These are phyloP conservation scores for Fragum whitleyi DNA, from an alignment of 2,888 invertebrate genomes.

Conservation along the genomic window DNA sequence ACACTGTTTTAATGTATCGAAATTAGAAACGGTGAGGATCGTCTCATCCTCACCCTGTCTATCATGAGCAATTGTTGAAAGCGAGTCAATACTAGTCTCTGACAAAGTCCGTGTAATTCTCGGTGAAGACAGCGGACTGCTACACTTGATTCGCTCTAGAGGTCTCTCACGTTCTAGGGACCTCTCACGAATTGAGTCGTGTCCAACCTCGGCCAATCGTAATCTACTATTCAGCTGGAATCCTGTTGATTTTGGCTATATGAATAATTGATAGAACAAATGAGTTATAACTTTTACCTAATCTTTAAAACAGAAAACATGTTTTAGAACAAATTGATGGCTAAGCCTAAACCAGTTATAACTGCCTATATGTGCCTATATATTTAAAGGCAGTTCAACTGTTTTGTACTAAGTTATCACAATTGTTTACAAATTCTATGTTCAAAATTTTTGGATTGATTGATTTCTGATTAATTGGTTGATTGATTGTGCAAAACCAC, in stretches of 20 bases:
- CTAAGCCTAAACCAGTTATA: too few species aligned
- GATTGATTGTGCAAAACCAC: too few species aligned
- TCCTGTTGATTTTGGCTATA: conserved; percentile 47
- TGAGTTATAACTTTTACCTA: too few species aligned
- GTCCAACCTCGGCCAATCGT: conserved; percentile 58
- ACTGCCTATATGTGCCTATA: too few species aligned
- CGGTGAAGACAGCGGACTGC: conserved; percentile 48
- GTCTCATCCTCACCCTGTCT: conserved; percentile 25
- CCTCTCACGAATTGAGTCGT: conserved; percentile 52
- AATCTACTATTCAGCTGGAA: conserved; percentile 52
- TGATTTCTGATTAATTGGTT: too few species aligned
- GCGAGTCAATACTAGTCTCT: conserved; percentile 30
- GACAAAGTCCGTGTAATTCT: conserved; percentile 38
- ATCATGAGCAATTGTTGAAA: conserved; percentile 23
- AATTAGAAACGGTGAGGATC: conserved; percentile 23
- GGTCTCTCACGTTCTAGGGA: conserved; percentile 59
- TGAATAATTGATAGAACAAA: not conserved
- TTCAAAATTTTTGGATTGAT: too few species aligned
- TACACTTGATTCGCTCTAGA: conserved; percentile 50
- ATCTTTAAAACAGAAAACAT: too few species aligned
- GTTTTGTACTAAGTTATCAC: too few species aligned
- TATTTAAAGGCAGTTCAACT: too few species aligned
- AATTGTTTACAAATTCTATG: too few species aligned
- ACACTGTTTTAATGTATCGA: conserved; percentile 43
- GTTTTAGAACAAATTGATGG: too few species aligned